These are phyloP conservation scores for Agraylea sexmaculata DNA, from an alignment of 1,140 invertebrate genomes.

Conservation along the genomic window DNA sequence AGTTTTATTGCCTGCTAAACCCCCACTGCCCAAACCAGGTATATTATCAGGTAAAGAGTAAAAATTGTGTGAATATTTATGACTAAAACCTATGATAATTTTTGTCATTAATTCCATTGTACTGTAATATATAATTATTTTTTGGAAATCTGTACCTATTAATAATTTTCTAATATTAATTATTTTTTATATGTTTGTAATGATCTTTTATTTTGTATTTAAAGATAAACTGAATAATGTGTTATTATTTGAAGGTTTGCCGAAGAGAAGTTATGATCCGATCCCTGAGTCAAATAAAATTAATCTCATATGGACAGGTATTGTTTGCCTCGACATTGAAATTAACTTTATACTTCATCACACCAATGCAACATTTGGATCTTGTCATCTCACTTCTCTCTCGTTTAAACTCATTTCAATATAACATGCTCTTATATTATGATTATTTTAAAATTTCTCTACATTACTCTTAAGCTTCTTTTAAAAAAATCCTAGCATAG, in stretches of 20 bases:
- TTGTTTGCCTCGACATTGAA: slow-evolving; percentile 17
- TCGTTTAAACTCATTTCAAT: too few relatives aligned
- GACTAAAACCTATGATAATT: too few relatives aligned
- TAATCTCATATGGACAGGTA: slow-evolving; percentile 22
- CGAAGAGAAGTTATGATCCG: slow-evolving; percentile 19
- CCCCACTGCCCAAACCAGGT: slow-evolving; percentile 26
- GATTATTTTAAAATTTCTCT: too few relatives aligned
- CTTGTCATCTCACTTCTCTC: too few relatives aligned
- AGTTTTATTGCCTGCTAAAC: slow-evolving; percentile 43
- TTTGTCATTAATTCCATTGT: too few relatives aligned
- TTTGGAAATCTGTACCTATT: too few relatives aligned
- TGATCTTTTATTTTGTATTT: slow-evolving; percentile 1
- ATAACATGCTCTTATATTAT: too few relatives aligned
- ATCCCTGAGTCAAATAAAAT: slow-evolving; percentile 19
- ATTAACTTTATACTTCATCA: slow-evolving; percentile 19
- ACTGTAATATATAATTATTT: too few relatives aligned
- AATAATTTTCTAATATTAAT: too few relatives aligned
- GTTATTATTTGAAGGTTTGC: slow-evolving; percentile 17
- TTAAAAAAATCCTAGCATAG: not conserved
- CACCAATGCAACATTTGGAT: slow-evolving; percentile 7
- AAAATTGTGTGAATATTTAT: too few relatives aligned
- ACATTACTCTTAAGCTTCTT: not conserved
- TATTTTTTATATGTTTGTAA: too few relatives aligned
- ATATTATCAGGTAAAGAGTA: slow-evolving; percentile 1
- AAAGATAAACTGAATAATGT: not conserved